phyloP scores from a whole-genome alignment of 2,797 vertebrate genomes.

The Coccyzus lansbergi region DNA sequence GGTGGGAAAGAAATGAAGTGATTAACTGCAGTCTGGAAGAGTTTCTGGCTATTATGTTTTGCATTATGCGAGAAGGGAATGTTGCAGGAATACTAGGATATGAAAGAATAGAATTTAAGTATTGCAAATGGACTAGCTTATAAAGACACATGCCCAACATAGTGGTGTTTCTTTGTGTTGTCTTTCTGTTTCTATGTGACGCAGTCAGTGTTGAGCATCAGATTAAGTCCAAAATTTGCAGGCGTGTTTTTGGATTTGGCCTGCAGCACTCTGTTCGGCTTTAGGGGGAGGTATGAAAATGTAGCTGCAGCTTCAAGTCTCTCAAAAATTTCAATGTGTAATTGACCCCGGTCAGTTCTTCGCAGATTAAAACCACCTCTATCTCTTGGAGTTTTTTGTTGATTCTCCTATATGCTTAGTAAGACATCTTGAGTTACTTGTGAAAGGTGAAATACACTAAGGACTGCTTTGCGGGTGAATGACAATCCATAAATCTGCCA shows the following conservation, averaged over 20 bases:
- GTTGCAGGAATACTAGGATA: not conserved
- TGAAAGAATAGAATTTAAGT: not conserved
- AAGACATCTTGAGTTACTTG: not conserved
- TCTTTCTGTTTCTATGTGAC: constrained; percentile 50
- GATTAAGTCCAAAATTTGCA: not conserved
- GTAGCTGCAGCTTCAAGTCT: not conserved
- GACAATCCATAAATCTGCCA: not conserved
- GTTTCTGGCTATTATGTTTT: not conserved
- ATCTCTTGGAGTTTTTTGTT: not conserved
- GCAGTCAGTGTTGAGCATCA: constrained; percentile 3
- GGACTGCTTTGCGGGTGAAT: not conserved
- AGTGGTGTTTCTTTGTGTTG: constrained; percentile 54
- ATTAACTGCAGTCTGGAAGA: not conserved
- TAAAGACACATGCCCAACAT: not conserved
- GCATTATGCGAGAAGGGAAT: not conserved
- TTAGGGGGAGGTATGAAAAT: not conserved
- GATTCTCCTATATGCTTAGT: not conserved
- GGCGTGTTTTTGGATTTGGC: not conserved
- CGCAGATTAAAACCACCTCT: not conserved
- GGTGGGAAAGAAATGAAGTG: not conserved
- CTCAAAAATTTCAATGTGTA: not conserved
- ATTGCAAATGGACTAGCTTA: not conserved
- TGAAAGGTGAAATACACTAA: not conserved
- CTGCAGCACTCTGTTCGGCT: not conserved
- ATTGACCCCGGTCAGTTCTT: not conserved